Evolutionary conservation across 2,113 vertebrate genomes (phyloP), one percentile per base, ranked within the genome.

Genomic region (Cyanoderma ruficeps): DNA sequence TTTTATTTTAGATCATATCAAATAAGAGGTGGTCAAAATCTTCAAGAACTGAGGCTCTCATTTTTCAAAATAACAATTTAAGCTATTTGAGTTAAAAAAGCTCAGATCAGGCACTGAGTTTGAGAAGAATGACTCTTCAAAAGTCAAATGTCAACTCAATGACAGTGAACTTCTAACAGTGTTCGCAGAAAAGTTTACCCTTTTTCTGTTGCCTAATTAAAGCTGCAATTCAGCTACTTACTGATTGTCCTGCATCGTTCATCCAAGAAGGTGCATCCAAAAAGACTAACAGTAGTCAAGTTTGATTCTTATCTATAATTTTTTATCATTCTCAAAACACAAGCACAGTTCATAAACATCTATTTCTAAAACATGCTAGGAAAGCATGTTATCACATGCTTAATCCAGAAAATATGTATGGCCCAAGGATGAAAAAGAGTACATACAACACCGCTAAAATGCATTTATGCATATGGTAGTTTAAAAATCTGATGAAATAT

Each of bases 301-400:
- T 83, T 88, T 49, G 86, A 83, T 68, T 64, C 21, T 89, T 64
- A 53, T 18, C 50, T 83, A 9, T 49, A 68, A 23, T 59, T 78
- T 95, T 89, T 91, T 44, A 92, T 75, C 35, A 86, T 71, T 60
- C 60, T 81, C 44, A 56, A 88, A 89, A 88, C 55, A 94, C 35
- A 86, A 91, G 57, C 91, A 89, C 87, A 86, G 83, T 63, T 83
- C 19, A 75, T 50, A 63, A 88, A 80, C 72, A 83, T 9, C 2
- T 0, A 69, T 64, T 65, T 71, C 37, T 78, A 86, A 39, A 56
- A 93, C 88, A 83, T 27, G 56, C 76, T 56, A 41, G 35, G 27
- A 65, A 86, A 81, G 31, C 14, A 59, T 12, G 11, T 56, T 47
- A 31, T 56, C 41, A 83, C 42, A 63, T 49, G 60, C 44, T 71